Evolutionary conservation across 2,888 invertebrate genomes (phyloP), one percentile per base, ranked within the genome.

Genomic region (Rotaria sp.): DNA sequence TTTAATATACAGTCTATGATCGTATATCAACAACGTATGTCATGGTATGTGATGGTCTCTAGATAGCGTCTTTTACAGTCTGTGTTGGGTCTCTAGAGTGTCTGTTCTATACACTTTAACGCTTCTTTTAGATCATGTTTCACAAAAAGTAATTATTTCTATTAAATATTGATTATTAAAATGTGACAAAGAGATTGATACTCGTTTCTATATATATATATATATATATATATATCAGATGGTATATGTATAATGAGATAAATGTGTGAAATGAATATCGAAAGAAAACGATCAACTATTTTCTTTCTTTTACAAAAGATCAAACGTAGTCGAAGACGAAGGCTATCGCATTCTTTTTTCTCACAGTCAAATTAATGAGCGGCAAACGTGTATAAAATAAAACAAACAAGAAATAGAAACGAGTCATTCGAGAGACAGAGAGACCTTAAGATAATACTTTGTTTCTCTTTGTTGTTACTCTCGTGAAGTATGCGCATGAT

Each of bases 341-440:
- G 67, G 67, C 35, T 67, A 67, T 67, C 67, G 30, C 35, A 67
- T 67, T 67, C 67, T 35, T 67, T 67, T 45, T 45, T 57, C 35
- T 35, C 30, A 67, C 67, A 13, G 67, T 35, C 35, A 67, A 67
- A 67, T 67, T 67, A 67, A 67, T 67, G 67, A 67, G 67, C 67
- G 67, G 67, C 67, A 35, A 67, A 30, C 67, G 67, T 67, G 67
- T 67, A 35, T 18, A 35, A 35, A 67, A 67, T 67, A 67, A 67
- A 67, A 67, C 67, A 67, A 67, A 67, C 21, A 35, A 38, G 21
- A 67, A 67, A 67, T 35, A 21, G 18, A 67, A 38, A 35, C 35
- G 21, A 30, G 18, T 38, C 67, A 67, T 67, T 35, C 67, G 35
- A 67, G 67, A 67, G n/a, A n/a, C 10, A 45, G 5, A 45, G 18